Conservation (phyloP, 2,888 invertebrate species). For the Seira musarum region DNA sequence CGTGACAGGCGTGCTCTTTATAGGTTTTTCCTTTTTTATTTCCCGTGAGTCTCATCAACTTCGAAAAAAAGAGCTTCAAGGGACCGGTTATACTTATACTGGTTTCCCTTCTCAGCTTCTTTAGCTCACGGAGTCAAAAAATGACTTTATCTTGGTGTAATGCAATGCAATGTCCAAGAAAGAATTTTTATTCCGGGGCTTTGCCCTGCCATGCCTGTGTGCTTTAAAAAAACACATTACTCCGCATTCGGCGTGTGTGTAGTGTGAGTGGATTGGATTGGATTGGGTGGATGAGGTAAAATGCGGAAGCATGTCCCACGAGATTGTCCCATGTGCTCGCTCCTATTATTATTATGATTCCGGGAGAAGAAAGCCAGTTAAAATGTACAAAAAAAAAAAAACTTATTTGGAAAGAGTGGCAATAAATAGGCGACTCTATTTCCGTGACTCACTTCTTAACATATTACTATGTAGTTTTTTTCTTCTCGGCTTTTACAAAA, state of each 20-base stretch:
- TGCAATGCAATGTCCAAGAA: neutral
- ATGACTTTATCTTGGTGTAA: neutral
- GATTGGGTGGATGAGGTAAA: neutral
- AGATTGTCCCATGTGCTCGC: neutral
- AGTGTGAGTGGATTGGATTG: too few species aligned
- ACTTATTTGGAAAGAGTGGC: constrained; percentile 42
- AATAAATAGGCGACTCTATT: neutral
- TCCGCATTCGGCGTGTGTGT: too few species aligned
- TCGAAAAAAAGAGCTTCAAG: constrained; percentile 64
- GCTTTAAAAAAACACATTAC: too few species aligned
- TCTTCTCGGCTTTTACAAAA: constrained; percentile 28
- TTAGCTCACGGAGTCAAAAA: too few species aligned
- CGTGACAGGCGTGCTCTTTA: constrained; percentile 48
- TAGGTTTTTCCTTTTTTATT: constrained; percentile 62
- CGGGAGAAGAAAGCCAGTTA: constrained; percentile 27
- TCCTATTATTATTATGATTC: constrained; percentile 5
- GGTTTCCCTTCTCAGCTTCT: constrained; percentile 15
- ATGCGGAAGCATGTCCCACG: constrained; percentile 1
- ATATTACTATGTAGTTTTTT: constrained; percentile 23
- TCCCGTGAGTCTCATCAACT: constrained; percentile 66
- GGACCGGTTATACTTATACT: constrained; percentile 58
- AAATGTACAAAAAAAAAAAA: constrained; percentile 39
- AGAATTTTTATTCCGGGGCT: too few species aligned
- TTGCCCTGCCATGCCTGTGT: too few species aligned
- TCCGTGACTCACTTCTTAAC: constrained; percentile 32